These are phyloP conservation scores for Sebastes hubbsi DNA, from an alignment of 2,797 vertebrate species.

Conservation along the genomic window DNA sequence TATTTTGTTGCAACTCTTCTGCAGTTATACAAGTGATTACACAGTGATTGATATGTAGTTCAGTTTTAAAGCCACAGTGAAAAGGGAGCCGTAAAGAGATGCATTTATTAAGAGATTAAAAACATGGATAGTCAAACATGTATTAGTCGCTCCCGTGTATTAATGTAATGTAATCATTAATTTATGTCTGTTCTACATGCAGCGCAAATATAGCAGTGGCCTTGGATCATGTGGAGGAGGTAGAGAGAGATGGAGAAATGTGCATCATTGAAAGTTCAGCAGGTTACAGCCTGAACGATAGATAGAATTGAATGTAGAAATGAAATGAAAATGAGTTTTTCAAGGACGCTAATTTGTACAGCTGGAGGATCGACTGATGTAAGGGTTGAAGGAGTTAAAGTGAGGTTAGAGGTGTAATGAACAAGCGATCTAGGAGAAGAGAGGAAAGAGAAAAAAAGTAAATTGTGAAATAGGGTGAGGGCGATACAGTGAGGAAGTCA, in stretches of 20 bases:
- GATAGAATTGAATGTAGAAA: conserved; percentile 18
- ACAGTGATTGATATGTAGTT: not conserved
- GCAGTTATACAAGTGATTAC: not conserved
- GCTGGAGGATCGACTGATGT: conserved; percentile 11
- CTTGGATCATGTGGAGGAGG: conserved; percentile 21
- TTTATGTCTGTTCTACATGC: conserved; percentile 54
- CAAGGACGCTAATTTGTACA: conserved; percentile 36
- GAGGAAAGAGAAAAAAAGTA: not conserved
- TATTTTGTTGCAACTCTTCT: not conserved
- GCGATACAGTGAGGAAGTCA: not conserved
- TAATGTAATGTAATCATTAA: conserved; percentile 64
- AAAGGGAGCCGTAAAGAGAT: conserved; percentile 5
- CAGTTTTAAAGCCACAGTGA: not conserved
- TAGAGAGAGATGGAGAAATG: not conserved
- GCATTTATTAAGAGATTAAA: conserved; percentile 24
- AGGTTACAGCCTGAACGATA: conserved; percentile 31
- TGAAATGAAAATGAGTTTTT: conserved; percentile 49
- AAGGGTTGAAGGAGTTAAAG: conserved; percentile 1
- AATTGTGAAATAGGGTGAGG: conserved; percentile 13
- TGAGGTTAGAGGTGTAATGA: conserved; percentile 55
- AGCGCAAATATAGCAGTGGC: conserved; percentile 32
- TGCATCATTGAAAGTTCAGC: conserved; percentile 28
- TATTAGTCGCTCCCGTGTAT: conserved; percentile 24
- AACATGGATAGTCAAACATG: conserved; percentile 28
- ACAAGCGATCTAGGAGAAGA: conserved; percentile 20